Conservation (phyloP, 2,797 vertebrate species). For the Pelodytes ibericus region DNA sequence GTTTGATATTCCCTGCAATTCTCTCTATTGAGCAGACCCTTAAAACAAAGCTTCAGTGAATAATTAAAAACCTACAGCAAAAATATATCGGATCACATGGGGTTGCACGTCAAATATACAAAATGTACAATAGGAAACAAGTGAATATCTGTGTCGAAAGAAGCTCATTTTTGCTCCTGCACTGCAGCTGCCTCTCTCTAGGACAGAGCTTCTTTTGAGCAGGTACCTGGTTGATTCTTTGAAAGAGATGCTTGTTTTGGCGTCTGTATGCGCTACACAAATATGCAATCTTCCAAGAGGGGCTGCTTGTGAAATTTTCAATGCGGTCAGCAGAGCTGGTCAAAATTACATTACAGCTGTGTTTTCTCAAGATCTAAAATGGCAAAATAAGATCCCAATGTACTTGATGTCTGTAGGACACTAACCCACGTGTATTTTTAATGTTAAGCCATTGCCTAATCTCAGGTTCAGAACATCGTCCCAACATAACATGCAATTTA, state of each 20-base stretch:
- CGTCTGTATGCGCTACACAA: neutral
- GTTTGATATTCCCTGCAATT: no score
- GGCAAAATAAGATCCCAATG: no score
- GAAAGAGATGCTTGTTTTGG: constrained; percentile 5
- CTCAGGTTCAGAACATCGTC: neutral
- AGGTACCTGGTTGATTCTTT: neutral
- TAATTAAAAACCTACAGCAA: no score
- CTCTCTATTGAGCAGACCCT: no score
- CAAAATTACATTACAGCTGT: constrained; percentile 5
- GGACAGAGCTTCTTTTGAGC: neutral
- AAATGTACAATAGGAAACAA: no score
- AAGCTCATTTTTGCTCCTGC: neutral
- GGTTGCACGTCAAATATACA: no score
- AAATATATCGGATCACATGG: no score
- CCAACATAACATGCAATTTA: neutral
- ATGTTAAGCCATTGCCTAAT: neutral
- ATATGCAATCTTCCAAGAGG: neutral
- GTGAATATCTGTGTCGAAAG: neutral
- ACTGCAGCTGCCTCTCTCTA: neutral
- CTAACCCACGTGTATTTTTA: neutral
- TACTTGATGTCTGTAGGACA: no score
- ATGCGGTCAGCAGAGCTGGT: neutral
- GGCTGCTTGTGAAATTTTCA: neutral
- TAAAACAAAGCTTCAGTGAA: no score
- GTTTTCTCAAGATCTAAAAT: neutral